Conservation (phyloP, 1,140 invertebrate genomes). For the Solenopsis invicta region DNA sequence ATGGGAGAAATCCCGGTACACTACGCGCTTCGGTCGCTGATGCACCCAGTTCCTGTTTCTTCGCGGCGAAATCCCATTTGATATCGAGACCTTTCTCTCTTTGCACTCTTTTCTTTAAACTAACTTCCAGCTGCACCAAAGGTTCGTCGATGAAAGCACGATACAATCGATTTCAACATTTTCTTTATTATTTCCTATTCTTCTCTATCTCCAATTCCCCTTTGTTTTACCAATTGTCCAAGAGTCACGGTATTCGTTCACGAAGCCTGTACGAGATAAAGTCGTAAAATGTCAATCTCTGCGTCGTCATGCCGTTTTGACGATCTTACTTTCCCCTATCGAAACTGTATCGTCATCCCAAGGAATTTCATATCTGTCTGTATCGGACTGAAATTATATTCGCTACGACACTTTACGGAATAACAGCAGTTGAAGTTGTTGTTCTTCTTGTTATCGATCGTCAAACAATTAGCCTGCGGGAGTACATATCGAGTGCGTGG, state of each 20-base stretch:
- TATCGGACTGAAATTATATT: neutral
- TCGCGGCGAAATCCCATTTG: conserved; percentile 48
- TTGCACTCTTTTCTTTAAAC: conserved; percentile 25
- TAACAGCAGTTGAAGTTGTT: neutral
- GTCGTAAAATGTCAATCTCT: neutral
- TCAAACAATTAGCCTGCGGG: conserved; percentile 24
- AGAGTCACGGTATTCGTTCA: neutral
- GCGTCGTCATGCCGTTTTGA: neutral
- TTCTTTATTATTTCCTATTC: neutral
- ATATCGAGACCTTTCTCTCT: conserved; percentile 26
- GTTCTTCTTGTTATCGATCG: conserved; percentile 35
- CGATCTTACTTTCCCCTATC: conserved; percentile 6
- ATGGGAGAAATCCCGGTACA: conserved; percentile 81
- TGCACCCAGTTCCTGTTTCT: conserved; percentile 46
- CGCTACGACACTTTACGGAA: neutral
- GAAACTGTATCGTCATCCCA: neutral
- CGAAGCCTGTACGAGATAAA: neutral
- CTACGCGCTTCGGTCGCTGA: conserved; percentile 51
- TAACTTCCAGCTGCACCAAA: conserved; percentile 43
- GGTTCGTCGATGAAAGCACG: conserved; percentile 31
- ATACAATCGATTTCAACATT: conserved; percentile 9
- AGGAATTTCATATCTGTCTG: neutral
- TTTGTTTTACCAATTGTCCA: conserved; percentile 4
- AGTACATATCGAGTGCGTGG: neutral
- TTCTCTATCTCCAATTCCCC: neutral